Base-by-base conservation (phyloP, 2,888 invertebrate species). In the Drosophila glabriapex region DNA sequence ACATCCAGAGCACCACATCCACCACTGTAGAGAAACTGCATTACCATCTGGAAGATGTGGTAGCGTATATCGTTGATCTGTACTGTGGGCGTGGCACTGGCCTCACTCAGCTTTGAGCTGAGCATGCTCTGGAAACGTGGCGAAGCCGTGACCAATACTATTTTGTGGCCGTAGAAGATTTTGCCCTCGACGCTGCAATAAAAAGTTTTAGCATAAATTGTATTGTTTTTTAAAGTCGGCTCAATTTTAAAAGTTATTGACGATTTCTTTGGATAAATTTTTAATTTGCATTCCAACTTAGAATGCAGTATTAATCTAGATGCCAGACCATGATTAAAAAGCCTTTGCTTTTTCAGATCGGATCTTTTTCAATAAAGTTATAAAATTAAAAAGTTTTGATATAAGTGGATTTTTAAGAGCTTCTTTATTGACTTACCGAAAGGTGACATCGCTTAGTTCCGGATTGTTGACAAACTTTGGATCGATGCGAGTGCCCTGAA, bases 391-490 rank as follows among this genome's bases (percentile, higher is more conserved):
- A 35, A 4, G 16, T 5, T 2, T 35, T 2, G 16, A 16, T 5
- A 7, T 0, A 37, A 7, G 12, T 22, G 2, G 6, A 29, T 37
- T 29, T n/a, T 49, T 0, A 7, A 14, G 12, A 22, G 29, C 5
- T 25, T 19, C 4, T 1, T 9, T 7, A 9, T 1, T 10, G 1
- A 68, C 78, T 62, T 84, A 95, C 95, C 95, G 94, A 93, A 98
- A 98, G 66, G 97, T 97, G 35, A 98, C 98, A 92, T 98, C 98
- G 84, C 97, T 97, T 43, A 98, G 94, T 90, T 98, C 97, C 0
- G 98, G 97, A 94, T 98, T 98, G 94, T 98, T 98, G 78, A 98
- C 98, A 94, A 97, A 98, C 91, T 97, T 97, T 0, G 98, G 97
- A 94, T 98, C 98, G 82, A 98, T 97, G 71, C 97, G 94, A 0